A percentile compares a stretch with the other conserved stretches of the same genome.
Evolutionary conservation across 2,113 vertebrate species (phyloP).

Genomic region (Siniperca chuatsi): DNA sequence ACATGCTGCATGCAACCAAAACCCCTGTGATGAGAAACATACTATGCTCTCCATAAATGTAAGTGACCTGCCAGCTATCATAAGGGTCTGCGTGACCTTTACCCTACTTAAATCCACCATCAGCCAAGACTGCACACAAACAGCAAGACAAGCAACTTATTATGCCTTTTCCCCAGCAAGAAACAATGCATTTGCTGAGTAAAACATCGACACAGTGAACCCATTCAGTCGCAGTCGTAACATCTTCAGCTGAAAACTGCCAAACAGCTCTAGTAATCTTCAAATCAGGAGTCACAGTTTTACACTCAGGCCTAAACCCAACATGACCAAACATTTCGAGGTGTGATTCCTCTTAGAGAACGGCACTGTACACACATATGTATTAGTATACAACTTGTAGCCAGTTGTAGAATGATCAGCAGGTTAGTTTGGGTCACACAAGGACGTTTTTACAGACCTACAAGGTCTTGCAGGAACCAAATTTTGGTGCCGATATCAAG

Average conservation of each 20-base stretch:
- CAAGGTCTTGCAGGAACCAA: background rate
- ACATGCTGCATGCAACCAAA: conserved; percentile 1
- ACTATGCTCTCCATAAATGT: conserved; percentile 4
- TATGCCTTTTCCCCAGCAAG: conserved; percentile 56
- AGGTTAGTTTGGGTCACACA: background rate
- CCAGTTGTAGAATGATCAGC: background rate
- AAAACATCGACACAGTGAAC: conserved; percentile 60
- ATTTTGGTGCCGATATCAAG: background rate
- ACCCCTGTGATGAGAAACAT: background rate
- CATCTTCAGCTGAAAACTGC: conserved; percentile 60
- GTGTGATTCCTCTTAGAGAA: background rate
- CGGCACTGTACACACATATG: background rate
- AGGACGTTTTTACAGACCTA: background rate
- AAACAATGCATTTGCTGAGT: conserved; percentile 75
- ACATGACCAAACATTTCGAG: background rate
- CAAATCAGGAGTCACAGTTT: conserved; percentile 15
- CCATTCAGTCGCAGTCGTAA: conserved; percentile 61
- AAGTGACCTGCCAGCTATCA: conserved; percentile 33
- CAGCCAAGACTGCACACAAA: conserved; percentile 57
- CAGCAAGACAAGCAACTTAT: conserved; percentile 71
- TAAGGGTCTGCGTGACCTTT: conserved; percentile 68
- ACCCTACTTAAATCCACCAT: conserved; percentile 67
- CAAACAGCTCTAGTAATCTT: conserved; percentile 23
- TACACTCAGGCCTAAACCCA: conserved; percentile 1
- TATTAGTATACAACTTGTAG: background rate